A percentile compares a stretch with the other conserved stretches of the same genome.
phyloP scores from a whole-genome alignment of 2,113 vertebrate genomes.

The Cyanoramphus novaezelandiae region DNA sequence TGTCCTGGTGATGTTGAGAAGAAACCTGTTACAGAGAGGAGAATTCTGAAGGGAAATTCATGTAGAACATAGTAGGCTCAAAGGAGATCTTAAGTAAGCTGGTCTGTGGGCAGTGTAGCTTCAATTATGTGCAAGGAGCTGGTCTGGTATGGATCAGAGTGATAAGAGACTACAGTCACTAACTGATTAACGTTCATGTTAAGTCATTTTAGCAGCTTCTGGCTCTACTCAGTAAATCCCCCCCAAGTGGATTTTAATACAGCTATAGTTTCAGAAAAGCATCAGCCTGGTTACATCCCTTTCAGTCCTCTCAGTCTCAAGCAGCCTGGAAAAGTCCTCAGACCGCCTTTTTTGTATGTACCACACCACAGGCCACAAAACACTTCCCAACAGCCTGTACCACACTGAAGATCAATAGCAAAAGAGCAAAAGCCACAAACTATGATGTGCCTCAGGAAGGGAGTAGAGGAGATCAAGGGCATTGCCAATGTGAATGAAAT shows the following conservation, averaged over 20 bases:
- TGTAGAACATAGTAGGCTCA: neutral
- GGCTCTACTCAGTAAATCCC: neutral
- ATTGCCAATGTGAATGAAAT: constrained; percentile 23
- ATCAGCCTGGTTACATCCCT: neutral
- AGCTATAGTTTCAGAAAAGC: neutral
- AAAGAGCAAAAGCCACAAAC: constrained; percentile 36
- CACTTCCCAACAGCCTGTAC: neutral
- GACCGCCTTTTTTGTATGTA: neutral
- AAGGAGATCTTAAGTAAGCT: neutral
- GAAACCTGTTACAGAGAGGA: neutral
- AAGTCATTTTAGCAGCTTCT: neutral
- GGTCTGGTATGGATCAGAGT: neutral
- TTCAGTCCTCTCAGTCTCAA: neutral
- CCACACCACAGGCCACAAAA: constrained; percentile 14
- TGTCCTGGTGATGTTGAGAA: neutral
- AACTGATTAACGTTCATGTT: rapidly evolving
- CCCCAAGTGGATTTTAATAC: neutral
- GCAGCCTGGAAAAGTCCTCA: neutral
- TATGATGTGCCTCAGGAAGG: constrained; percentile 18
- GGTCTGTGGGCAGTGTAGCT: neutral
- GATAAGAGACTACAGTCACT: neutral
- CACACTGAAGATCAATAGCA: neutral
- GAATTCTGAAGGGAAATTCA: neutral
- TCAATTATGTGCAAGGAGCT: neutral
- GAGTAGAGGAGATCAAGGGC: constrained; percentile 40